These are phyloP conservation scores for Metridium senile DNA, from an alignment of 92 coral and sea anemone species.

Conservation along the genomic window DNA sequence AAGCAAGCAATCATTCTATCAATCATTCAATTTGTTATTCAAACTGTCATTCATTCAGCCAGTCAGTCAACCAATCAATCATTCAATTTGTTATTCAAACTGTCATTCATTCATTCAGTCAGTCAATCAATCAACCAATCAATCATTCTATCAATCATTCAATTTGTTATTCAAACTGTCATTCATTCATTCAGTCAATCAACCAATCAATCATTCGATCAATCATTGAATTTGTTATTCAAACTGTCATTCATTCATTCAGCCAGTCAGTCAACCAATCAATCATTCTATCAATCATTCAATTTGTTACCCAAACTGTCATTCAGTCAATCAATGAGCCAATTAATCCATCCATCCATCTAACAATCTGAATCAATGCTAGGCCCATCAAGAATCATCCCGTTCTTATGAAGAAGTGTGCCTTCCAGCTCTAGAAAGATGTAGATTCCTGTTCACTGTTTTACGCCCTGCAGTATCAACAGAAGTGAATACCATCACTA, in stretches of 20 bases:
- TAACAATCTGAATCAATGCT: background rate
- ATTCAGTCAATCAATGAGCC: background rate
- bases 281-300: background rate
- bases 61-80: constrained; percentile 40
- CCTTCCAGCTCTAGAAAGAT: constrained; percentile 90
- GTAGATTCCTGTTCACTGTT: constrained; percentile 81
- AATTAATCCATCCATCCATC: background rate
- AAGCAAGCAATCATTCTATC: too few relatives aligned
- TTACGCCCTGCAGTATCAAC: constrained; percentile 97
- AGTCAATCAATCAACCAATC: background rate
- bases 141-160: background rate
- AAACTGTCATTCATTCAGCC: background rate
- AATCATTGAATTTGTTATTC: too few relatives aligned
- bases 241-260: too few relatives aligned
- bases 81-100: background rate
- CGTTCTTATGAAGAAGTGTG: constrained; percentile 98
- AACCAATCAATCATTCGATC: background rate
- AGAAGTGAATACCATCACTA: constrained; percentile 78
- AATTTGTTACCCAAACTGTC: background rate
- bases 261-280: background rate
- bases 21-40: background rate
- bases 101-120: background rate
- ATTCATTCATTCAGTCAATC: constrained; percentile 70
- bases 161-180: background rate
- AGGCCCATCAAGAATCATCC: constrained; percentile 98